Evolutionary conservation across 2,888 invertebrate species (phyloP).

Genomic region (Stenotaenia linearis): DNA sequence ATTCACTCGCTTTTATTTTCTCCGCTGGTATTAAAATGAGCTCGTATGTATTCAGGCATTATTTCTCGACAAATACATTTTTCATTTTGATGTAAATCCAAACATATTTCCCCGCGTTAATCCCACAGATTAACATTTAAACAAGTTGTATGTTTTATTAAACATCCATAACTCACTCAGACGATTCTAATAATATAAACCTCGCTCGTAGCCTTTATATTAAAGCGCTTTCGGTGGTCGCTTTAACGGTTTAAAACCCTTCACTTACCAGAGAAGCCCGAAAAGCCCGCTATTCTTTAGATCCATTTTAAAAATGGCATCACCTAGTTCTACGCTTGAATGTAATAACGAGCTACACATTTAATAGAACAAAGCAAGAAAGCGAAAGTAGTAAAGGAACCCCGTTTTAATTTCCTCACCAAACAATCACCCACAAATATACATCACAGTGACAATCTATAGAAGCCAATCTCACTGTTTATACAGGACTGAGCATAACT

Average conservation of each 20-base stretch:
- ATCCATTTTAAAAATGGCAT: not conserved
- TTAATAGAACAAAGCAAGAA: conserved; percentile 1
- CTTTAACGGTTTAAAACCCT: not conserved
- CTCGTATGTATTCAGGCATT: not conserved
- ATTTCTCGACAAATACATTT: not conserved
- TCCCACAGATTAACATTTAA: not conserved
- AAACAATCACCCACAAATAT: not conserved
- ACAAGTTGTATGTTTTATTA: not conserved
- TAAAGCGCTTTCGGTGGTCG: not conserved
- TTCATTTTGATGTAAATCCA: not conserved
- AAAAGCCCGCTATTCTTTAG: not conserved
- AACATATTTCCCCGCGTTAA: not conserved
- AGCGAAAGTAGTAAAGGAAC: not conserved
- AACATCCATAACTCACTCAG: not conserved
- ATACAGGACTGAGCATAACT: conserved; percentile 21
- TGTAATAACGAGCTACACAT: not conserved
- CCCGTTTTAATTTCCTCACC: conserved; percentile 2
- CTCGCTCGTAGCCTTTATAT: not conserved
- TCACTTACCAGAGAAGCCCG: not conserved
- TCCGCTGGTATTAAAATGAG: not conserved
- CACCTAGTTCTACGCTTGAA: not conserved
- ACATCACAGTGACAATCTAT: conserved; percentile 11
- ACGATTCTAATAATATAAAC: not conserved
- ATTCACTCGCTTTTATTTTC: not conserved
- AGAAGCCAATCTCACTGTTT: conserved; percentile 17